Evolutionary conservation across 53 echinoderm and acorn worm species (phyloP), one percentile per base, ranked within the genome.

Genomic region (Echinometra lucunter): DNA sequence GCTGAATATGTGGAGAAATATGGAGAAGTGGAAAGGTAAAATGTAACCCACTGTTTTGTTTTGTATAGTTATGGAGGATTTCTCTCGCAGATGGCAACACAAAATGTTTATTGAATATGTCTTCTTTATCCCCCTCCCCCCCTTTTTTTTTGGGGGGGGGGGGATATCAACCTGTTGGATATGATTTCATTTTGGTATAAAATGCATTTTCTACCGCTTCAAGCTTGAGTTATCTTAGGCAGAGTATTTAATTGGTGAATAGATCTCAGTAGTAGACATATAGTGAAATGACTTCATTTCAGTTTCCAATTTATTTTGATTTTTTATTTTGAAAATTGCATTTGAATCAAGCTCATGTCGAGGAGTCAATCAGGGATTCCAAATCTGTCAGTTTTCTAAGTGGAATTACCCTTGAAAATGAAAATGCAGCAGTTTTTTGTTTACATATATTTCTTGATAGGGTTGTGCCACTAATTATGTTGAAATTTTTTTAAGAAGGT

Each of bases 11-110:
- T 96, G 95, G 91, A 89, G 35, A 72, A 94, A 80, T 95, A 97
- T 94, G 95, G 95, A 37, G 96, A 96, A 85, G 95, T 96, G 42
- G 95, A 96, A 75, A 97, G 99, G 99, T 98, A 97, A 35, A 66
- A 38, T 2, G 0, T 0, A 78, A 78, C 5, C 19, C 2, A 0
- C 42, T 40, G 18, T 23, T 11, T 32, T 70, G 30, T 10, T 69
- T 2, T 32, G 30, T 34, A 9, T 12, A 35, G 72, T 12, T 34
- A 3, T 34, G 13, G 8, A 11, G 0, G 13, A 72, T 35, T 15
- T 12, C 35, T 15, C 35, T 13, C 3, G 70, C 12, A 72, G 35
- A 72, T 72, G 35, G 3, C 72, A 34, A 35, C 13, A 72, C 34
- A 63, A 25, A 63, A 5, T 63, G 63, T 53, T 53, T 9, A 63